These are phyloP conservation scores for Leptopilina myrica DNA, from an alignment of 2,888 invertebrate species.

Conservation along the genomic window DNA sequence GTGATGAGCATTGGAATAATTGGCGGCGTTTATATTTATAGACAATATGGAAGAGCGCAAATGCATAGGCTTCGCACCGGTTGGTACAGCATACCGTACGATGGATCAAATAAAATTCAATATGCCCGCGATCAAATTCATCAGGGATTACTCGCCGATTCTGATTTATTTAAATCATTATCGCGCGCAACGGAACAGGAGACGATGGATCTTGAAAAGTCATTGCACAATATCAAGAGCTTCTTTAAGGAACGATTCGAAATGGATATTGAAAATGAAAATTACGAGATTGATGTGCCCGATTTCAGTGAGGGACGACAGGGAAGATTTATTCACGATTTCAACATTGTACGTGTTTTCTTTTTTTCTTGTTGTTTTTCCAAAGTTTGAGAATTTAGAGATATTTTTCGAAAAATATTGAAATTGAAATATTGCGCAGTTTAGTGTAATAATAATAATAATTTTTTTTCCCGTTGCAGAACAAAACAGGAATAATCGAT, in stretches of 20 bases:
- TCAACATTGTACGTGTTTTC: conserved; percentile 81
- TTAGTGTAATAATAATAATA: not conserved
- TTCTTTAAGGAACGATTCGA: conserved; percentile 90
- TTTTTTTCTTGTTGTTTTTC: conserved; percentile 6
- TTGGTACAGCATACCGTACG: conserved; percentile 84
- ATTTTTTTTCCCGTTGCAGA: conserved; percentile 75
- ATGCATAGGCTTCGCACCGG: conserved; percentile 81
- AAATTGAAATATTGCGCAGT: too few relatives aligned
- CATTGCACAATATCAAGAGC: conserved; percentile 59
- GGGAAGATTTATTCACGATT: conserved; percentile 95
- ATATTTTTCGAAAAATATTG: not conserved
- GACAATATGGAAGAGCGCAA: conserved; percentile 82
- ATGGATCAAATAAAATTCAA: conserved; percentile 65
- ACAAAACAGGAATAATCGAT: conserved; percentile 88
- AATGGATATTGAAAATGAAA: conserved; percentile 84
- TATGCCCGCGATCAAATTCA: conserved; percentile 62
- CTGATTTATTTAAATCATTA: conserved; percentile 64
- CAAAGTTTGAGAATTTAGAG: not conserved
- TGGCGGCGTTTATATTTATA: conserved; percentile 87
- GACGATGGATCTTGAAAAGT: conserved; percentile 55
- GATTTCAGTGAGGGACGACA: conserved; percentile 88
- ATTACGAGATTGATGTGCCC: conserved; percentile 91
- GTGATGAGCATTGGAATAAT: conserved; percentile 83
- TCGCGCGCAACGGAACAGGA: conserved; percentile 58
- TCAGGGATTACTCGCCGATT: conserved; percentile 62